Evolutionary conservation across 2,113 vertebrate species (phyloP), one percentile per base, ranked within the genome.

Genomic region (Xenus cinereus): DNA sequence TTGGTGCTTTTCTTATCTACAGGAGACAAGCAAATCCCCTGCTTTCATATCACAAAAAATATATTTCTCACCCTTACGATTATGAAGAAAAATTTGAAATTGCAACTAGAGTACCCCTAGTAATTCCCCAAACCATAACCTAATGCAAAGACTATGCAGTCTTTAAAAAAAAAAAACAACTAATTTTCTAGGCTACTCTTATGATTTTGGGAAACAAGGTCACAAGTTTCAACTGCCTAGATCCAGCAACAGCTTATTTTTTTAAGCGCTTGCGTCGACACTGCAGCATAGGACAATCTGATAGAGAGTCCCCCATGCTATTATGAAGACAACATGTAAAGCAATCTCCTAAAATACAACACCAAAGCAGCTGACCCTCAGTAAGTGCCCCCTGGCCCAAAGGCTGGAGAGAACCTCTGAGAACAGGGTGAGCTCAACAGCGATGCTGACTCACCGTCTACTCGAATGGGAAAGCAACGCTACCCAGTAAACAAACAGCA

Each of bases 11-110:
- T 43, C 77, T 35, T 68, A 33, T 1, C 22, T 57, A 15, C 50
- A 83, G 27, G 13, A 68, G 13, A 6, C 14, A 73, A 76, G 14
- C 0, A 0, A 24, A 59, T 60, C 27, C 9, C 21, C 30, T 56
- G 10, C 23, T 54, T 13, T 11, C 27, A 23, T 20, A 21, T 3
- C 13, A 20, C 41, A 51, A 14, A 73, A 73, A 33, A 16, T 8
- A 6, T 3, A n/a, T 35, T 59, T 84, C 30, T 59, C 50, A 71
- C 37, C 27, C 22, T 68, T 50, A 48, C 1, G 7, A 27, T 27
- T 43, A 60, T 6, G 6, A 68, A 90, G 20, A 66, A 51, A 83
- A 90, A 21, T 10, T 17, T 43, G 53, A 82, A 82, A 53, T 35
- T 45, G 15, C 30, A 56, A 37, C 41, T 26, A 10, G 16, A 64